A percentile compares a stretch with the other conserved stretches of the same genome.
Evolutionary conservation across 2,888 invertebrate species (phyloP).

Genomic region (Nomada flava): DNA sequence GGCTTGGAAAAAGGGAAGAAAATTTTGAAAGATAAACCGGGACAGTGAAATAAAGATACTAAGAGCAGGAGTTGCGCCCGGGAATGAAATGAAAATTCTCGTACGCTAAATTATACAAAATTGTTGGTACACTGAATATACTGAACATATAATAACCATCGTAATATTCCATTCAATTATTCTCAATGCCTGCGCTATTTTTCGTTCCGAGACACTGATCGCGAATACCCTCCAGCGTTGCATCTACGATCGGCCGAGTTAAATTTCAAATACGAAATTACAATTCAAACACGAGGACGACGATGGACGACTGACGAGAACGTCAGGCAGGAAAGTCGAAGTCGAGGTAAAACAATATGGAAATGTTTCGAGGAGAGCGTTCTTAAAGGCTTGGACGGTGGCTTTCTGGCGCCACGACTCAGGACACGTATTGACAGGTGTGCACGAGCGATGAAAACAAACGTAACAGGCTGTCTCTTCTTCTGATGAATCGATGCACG

Average conservation of each 20-base stretch:
- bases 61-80: no score
- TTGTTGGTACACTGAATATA: no score
- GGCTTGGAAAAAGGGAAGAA: background rate
- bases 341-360: constrained; percentile 44
- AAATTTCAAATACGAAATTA: constrained; percentile 43
- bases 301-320: constrained; percentile 24
- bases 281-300: constrained; percentile 27
- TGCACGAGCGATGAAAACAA: constrained; percentile 43
- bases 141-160: no score
- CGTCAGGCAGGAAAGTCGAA: background rate
- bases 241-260: constrained; percentile 1
- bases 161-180: no score
- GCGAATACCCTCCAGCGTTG: background rate
- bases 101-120: no score
- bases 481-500: constrained; percentile 66
- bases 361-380: constrained; percentile 28
- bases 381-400: constrained; percentile 26
- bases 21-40: no score
- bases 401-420: background rate
- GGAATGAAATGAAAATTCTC: no score
- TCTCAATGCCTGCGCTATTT: no score
- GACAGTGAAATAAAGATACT: no score
- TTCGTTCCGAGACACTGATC: background rate
- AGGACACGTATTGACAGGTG: constrained; percentile 51
- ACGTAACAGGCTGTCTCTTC: constrained; percentile 52